These are phyloP conservation scores for Steinernema feltiae DNA, from an alignment of 1,140 invertebrate genomes.

Conservation along the genomic window DNA sequence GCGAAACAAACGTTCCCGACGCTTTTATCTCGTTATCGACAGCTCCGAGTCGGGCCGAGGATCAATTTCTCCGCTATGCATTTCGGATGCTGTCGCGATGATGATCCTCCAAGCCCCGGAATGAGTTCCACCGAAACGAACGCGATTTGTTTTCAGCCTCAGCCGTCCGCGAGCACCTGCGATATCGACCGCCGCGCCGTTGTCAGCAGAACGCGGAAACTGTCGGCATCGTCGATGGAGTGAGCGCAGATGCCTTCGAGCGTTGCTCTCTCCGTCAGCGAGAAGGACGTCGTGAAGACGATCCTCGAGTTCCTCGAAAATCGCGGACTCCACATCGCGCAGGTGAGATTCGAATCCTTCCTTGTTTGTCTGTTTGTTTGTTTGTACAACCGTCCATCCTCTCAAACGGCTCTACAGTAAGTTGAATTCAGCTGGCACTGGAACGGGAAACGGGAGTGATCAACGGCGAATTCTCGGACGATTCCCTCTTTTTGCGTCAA, in stretches of 20 bases:
- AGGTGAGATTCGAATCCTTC: constrained; percentile 31
- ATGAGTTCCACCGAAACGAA: not conserved
- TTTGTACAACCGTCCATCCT: no score
- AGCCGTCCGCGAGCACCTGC: not conserved
- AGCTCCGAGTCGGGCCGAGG: not conserved
- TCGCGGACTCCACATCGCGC: constrained; percentile 67
- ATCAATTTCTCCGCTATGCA: not conserved
- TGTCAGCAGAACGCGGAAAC: not conserved
- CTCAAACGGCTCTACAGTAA: no score
- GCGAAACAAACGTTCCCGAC: not conserved
- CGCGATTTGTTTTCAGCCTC: not conserved
- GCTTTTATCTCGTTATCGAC: not conserved
- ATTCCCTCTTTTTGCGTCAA: constrained; percentile 83
- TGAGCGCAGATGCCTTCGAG: not conserved
- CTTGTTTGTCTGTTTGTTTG: constrained; percentile 59
- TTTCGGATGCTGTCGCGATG: not conserved
- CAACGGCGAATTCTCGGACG: constrained; percentile 80
- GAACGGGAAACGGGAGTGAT: constrained; percentile 91
- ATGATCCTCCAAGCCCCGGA: not conserved
- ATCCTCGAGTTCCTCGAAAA: constrained; percentile 85
- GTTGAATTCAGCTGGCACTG: constrained; percentile 80
- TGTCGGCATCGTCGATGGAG: not conserved
- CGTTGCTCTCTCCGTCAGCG: constrained; percentile 73
- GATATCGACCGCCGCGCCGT: not conserved
- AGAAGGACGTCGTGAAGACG: constrained; percentile 83